Conservation (phyloP, 2,888 invertebrate species). For the Gibbula magus region DNA sequence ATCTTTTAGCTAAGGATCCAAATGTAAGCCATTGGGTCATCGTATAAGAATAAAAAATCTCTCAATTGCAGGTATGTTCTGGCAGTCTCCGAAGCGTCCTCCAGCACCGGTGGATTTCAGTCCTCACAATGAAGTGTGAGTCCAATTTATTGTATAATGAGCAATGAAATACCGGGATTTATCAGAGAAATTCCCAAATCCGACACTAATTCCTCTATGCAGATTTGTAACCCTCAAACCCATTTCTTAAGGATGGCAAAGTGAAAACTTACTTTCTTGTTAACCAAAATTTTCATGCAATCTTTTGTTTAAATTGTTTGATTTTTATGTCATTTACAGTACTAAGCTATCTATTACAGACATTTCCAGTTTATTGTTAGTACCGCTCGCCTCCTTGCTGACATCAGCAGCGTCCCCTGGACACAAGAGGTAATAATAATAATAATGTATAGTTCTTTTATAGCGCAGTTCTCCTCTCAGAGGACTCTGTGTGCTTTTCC, state of each 20-base stretch:
- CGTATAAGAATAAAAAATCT: background rate
- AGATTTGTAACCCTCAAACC: too few relatives aligned
- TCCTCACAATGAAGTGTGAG: slow-evolving; percentile 65
- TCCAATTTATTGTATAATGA: slow-evolving; percentile 11
- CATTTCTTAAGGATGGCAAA: too few relatives aligned
- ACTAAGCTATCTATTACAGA: slow-evolving; percentile 52
- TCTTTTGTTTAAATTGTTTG: background rate
- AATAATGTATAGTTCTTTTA: too few relatives aligned
- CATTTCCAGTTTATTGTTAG: slow-evolving; percentile 68
- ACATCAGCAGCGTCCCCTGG: slow-evolving; percentile 51
- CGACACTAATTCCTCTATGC: too few relatives aligned
- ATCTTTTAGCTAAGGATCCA: too few relatives aligned
- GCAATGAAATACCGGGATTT: too few relatives aligned
- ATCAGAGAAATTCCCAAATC: too few relatives aligned
- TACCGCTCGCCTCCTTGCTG: slow-evolving; percentile 69
- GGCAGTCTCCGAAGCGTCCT: slow-evolving; percentile 75
- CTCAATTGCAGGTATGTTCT: slow-evolving; percentile 69
- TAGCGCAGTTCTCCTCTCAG: too few relatives aligned
- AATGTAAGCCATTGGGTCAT: too few relatives aligned
- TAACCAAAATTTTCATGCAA: too few relatives aligned
- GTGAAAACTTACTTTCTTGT: too few relatives aligned
- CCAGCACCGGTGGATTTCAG: slow-evolving; percentile 73
- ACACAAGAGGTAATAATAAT: slow-evolving; percentile 54
- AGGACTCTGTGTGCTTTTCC: too few relatives aligned
- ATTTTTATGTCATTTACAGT: background rate